Conservation (phyloP, 2,113 vertebrate species). For the Centropus unirufus region DNA sequence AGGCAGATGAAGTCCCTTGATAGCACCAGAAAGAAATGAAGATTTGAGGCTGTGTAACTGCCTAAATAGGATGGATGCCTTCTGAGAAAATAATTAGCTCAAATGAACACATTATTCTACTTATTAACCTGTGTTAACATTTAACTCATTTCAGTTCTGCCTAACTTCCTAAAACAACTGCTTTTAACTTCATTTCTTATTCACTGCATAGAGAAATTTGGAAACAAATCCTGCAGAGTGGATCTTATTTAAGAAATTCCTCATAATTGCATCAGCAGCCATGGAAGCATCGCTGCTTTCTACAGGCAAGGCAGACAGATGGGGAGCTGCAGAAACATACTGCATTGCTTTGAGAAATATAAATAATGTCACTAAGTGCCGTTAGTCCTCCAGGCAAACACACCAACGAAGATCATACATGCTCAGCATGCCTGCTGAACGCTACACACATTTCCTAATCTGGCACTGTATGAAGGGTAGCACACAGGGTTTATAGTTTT, state of each 20-base stretch:
- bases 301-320: neutral
- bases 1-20: neutral
- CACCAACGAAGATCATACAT: neutral
- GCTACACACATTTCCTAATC: neutral
- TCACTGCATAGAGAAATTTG: neutral
- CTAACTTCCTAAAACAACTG: constrained; percentile 28
- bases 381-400: neutral
- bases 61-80: constrained; percentile 44
- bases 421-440: neutral
- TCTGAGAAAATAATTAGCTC: constrained; percentile 57
- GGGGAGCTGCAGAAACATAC: neutral
- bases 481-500: neutral
- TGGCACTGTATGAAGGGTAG: neutral
- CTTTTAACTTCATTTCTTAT: constrained; percentile 37
- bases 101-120: constrained; percentile 43
- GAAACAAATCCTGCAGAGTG: constrained; percentile 16
- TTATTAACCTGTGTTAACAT: constrained; percentile 50
- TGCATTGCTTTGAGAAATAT: neutral
- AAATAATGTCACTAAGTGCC: neutral
- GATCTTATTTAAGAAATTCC: constrained; percentile 2
- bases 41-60: constrained; percentile 54
- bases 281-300: neutral
- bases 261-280: neutral
- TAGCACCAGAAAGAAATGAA: neutral
- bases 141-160: constrained; percentile 22